Conservation (phyloP, 1,140 invertebrate species). For the Chlorops oryzae region DNA sequence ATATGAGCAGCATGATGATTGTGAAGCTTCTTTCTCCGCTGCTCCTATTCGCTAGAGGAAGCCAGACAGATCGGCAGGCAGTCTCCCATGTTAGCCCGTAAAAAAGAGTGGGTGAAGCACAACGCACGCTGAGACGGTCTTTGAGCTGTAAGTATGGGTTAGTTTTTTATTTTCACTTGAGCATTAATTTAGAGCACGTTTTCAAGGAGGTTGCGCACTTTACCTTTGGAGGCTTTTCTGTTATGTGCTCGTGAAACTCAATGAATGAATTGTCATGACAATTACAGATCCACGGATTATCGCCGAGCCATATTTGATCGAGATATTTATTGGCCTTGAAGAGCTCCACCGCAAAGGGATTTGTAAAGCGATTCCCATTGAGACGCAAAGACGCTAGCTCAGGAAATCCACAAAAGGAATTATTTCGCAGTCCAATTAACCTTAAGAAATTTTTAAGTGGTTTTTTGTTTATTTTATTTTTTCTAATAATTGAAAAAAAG, state of each 20-base stretch:
- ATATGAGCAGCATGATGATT: slow-evolving; percentile 52
- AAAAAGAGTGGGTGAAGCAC: slow-evolving; percentile 55
- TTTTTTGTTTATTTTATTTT: too few relatives aligned
- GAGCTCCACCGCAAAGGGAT: slow-evolving; percentile 52
- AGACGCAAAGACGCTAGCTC: slow-evolving; percentile 55
- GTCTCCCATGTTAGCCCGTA: slow-evolving; percentile 60
- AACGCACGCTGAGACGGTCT: slow-evolving; percentile 47
- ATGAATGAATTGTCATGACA: slow-evolving; percentile 54
- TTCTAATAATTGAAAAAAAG: too few relatives aligned
- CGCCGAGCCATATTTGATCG: slow-evolving; percentile 53
- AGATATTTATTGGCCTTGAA: slow-evolving; percentile 57
- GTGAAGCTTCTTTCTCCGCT: slow-evolving; percentile 55
- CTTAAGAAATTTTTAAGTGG: slow-evolving; percentile 18
- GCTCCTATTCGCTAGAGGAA: slow-evolving; percentile 41
- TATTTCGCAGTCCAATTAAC: slow-evolving; percentile 35
- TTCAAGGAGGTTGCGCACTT: slow-evolving; percentile 10
- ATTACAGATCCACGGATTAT: slow-evolving; percentile 70
- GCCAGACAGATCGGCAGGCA: slow-evolving; percentile 59
- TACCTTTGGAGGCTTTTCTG: slow-evolving; percentile 54
- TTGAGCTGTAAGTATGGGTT: slow-evolving; percentile 19
- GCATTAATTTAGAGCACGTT: too few relatives aligned
- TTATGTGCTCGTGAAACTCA: slow-evolving; percentile 56
- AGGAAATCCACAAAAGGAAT: slow-evolving; percentile 53
- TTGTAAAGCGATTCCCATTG: slow-evolving; percentile 60
- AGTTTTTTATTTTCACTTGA: too few relatives aligned